Evolutionary conservation across 2,797 vertebrate genomes (phyloP).

Genomic region (Avahi laniger): DNA sequence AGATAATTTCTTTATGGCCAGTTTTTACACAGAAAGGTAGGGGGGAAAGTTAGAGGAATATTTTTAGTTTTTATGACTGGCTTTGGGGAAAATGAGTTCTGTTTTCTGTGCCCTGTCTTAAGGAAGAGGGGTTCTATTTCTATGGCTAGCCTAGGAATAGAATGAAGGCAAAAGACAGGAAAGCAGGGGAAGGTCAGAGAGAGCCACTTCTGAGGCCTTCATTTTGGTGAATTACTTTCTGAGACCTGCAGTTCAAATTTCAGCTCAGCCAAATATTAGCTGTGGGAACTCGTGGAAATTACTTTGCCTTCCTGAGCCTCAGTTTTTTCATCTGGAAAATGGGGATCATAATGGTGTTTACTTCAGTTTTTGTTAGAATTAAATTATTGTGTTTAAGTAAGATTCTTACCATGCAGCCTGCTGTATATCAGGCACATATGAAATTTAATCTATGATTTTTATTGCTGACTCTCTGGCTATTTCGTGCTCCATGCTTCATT

Average conservation of each 20-base stretch:
- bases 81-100: background rate
- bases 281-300: background rate
- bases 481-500: constrained; percentile 18
- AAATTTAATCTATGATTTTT: constrained; percentile 40
- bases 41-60: background rate
- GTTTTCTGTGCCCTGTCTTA: background rate
- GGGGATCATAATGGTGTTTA: background rate
- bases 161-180: background rate
- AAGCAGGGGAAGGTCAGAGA: background rate
- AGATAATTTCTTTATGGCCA: background rate
- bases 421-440: background rate
- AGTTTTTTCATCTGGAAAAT: constrained; percentile 18
- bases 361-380: constrained; percentile 11
- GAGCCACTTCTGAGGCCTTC: background rate
- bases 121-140: background rate
- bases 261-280: background rate
- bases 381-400: background rate
- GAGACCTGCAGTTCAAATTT: background rate
- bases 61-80: background rate
- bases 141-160: background rate
- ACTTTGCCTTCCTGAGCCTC: background rate
- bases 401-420: background rate
- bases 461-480: constrained; percentile 5
- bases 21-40: background rate
- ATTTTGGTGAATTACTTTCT: background rate